Conservation (phyloP, 1,140 invertebrate species). For the Neodiprion pinetum region DNA sequence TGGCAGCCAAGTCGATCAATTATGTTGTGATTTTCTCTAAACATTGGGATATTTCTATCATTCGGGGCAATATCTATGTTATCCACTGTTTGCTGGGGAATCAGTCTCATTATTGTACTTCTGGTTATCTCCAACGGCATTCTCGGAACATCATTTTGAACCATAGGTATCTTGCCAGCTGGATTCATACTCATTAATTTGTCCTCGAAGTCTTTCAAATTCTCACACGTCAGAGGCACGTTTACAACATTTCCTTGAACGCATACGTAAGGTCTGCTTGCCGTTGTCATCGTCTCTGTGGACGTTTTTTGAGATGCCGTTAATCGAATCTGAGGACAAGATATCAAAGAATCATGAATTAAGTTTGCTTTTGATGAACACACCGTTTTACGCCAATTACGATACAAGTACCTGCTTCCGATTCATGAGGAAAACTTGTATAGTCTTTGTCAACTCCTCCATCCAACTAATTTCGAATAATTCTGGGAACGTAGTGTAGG, state of each 20-base stretch:
- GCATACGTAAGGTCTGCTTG: background rate
- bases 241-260: constrained; percentile 1
- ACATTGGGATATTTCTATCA: constrained; percentile 42
- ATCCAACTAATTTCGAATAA: constrained; percentile 61
- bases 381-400: constrained; percentile 18
- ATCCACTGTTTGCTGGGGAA: background rate
- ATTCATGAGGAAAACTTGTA: constrained; percentile 32
- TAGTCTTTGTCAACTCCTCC: constrained; percentile 28
- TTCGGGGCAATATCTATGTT: constrained; percentile 32
- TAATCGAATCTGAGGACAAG: background rate
- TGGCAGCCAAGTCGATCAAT: constrained; percentile 25
- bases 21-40: constrained; percentile 30
- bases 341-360: background rate
- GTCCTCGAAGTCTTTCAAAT: constrained; percentile 19
- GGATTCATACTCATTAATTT: constrained; percentile 12
- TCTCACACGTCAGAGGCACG: constrained; percentile 15
- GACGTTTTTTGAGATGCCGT: constrained; percentile 25
- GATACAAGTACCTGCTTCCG: constrained; percentile 32
- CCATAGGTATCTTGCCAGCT: constrained; percentile 10
- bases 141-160: constrained; percentile 7
- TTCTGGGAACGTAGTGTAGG: constrained; percentile 64
- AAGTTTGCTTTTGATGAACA: background rate
- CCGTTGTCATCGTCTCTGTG: constrained; percentile 25
- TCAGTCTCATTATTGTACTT: background rate
- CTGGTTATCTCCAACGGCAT: constrained; percentile 14